Base-by-base conservation (phyloP, 2,888 invertebrate species). In the Pseudococcus viburni region DNA sequence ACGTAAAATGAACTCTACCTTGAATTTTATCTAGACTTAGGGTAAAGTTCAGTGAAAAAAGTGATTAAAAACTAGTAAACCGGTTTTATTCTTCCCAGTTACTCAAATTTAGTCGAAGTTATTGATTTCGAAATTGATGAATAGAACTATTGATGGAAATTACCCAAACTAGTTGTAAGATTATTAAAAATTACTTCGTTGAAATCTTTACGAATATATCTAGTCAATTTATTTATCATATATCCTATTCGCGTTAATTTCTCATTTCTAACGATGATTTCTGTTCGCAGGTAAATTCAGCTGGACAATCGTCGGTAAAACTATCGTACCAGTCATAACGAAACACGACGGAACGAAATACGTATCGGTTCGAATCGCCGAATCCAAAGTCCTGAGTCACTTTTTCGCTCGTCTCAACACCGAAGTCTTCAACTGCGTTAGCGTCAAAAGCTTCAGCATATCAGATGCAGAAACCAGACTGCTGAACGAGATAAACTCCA, bases 341-440 rank as follows among this genome's bases (percentile, higher is more conserved):
- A 89, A 90, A 68, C 33, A 9, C 1, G 89, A 89, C 86, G 94
- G 94, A 22, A 96, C 96, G 91, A 96, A 96, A 91, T 98, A 96
- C 92, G 96, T 97, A 91, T 96, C 98, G n/a, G 98, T 98, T 86
- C 94, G 97, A 88, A 97, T 98, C 94, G 96, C 98, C 39, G 98
- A 98, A 92, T 94, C 95, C 91, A 98, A 98, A 92, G 93, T 98
- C 84, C 93, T 98, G 39, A 96, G 96, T 91, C 97, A 97, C 92
- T 96, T 97, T 92, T 94, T 97, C 91, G 96, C 95, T 91, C 96
- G 96, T 91, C 93, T 98, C 87, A 97, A 98, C 91, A 95, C 96
- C 90, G 97, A 97, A 91, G 96, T 97, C 90, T 97, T 96, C 92
- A 96, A 96, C 90, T 97, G 97, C 92, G 97, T 97, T 17, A 96